These are phyloP conservation scores for Phrynocephalus versicolor DNA, from an alignment of 2,113 vertebrate species.

Conservation along the genomic window DNA sequence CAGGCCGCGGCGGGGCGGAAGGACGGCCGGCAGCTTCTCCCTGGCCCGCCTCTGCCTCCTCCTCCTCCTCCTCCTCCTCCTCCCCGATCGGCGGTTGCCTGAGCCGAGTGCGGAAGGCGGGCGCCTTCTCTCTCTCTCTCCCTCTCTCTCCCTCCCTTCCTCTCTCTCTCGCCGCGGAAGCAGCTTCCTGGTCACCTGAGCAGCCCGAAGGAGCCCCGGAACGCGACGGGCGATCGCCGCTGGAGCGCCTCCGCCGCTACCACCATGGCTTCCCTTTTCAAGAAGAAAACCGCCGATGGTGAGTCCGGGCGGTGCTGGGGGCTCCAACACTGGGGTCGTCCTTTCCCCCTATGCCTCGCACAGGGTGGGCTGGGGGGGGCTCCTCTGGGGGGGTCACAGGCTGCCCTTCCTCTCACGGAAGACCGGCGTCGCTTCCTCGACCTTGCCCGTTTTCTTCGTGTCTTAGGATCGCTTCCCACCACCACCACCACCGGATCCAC, in stretches of 20 bases:
- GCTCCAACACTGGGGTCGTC: neutral
- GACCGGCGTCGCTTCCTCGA: neutral
- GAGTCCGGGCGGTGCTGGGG: constrained; percentile 60
- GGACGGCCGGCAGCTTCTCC: neutral
- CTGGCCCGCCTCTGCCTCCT: rapidly evolving
- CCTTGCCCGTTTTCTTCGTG: neutral
- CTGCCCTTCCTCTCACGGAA: neutral
- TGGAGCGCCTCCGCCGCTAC: too few relatives aligned
- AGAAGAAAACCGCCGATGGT: constrained; percentile 97
- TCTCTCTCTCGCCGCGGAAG: neutral
- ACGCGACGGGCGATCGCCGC: neutral
- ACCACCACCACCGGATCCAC: too few relatives aligned
- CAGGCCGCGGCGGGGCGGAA: neutral
- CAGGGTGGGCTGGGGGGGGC: too few relatives aligned
- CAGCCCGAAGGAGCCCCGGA: constrained; percentile 6
- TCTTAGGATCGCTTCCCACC: neutral
- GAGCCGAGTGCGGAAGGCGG: neutral
- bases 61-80: neutral
- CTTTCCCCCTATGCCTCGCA: neutral
- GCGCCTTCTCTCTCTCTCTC: too few relatives aligned
- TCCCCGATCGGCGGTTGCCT: neutral
- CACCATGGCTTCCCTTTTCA: constrained; percentile 91
- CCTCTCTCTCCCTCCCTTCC: too few relatives aligned
- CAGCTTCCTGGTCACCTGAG: constrained; percentile 25
- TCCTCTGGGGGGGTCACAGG: neutral